Evolutionary conservation across 2,113 vertebrate genomes (phyloP).

Genomic region (Oncorhynchus masou): DNA sequence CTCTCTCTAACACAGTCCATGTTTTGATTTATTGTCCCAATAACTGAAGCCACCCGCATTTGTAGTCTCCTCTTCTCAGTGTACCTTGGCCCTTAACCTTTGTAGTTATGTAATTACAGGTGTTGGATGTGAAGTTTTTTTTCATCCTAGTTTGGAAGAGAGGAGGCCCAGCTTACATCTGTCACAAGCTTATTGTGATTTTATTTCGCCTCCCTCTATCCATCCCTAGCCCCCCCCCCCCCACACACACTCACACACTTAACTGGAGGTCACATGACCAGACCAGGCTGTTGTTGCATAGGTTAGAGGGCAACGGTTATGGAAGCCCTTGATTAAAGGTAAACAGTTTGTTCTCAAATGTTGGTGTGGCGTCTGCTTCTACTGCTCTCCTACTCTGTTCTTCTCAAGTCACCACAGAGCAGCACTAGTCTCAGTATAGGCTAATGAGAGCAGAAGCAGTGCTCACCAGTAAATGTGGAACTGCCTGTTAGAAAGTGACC

Average conservation of each 20-base stretch:
- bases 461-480: no score
- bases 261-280: no score
- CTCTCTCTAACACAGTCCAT: no score
- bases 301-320: constrained; percentile 31
- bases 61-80: background rate
- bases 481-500: no score
- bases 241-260: no score
- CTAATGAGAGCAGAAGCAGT: no score
- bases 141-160: constrained; percentile 40
- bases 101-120: constrained; percentile 42
- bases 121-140: constrained; percentile 45
- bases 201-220: background rate
- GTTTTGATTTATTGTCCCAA: no score
- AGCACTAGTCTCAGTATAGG: no score
- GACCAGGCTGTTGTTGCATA: background rate
- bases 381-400: background rate
- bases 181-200: constrained; percentile 22
- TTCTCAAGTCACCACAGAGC: no score
- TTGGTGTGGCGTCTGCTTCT: background rate
- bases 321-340: constrained; percentile 47
- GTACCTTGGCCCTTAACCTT: no score
- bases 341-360: constrained; percentile 22
- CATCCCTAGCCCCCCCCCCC: no score
- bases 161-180: constrained; percentile 41
- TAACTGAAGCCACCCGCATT: constrained; percentile 14